Conservation (phyloP, 2,797 vertebrate genomes). For the Peromyscus eremicus region DNA sequence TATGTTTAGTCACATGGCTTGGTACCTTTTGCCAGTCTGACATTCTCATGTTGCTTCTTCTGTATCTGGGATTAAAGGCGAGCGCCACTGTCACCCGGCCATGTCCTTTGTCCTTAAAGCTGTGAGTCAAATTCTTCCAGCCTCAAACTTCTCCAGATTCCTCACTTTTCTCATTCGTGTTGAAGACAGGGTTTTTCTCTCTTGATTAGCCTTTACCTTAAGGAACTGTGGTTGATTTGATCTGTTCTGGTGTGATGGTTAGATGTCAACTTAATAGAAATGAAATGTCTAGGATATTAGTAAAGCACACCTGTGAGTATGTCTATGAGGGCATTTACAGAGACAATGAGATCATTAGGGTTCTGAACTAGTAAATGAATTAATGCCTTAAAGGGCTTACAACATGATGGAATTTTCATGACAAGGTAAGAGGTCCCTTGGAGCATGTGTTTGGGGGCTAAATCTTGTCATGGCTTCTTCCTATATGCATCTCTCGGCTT, state of each 20-base stretch:
- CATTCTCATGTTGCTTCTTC: too few species aligned
- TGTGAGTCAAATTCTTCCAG: background rate
- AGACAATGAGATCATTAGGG: background rate
- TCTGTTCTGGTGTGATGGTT: background rate
- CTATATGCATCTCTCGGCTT: background rate
- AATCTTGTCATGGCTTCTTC: background rate
- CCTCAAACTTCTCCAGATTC: background rate
- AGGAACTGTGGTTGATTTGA: background rate
- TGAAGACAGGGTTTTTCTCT: background rate
- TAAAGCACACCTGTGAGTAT: background rate
- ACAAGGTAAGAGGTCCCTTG: background rate
- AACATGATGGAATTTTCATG: background rate
- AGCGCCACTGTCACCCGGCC: too few species aligned
- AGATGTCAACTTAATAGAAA: background rate
- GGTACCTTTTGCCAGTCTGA: too few species aligned
- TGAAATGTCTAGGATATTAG: background rate
- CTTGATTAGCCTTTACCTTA: background rate
- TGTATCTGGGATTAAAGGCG: too few species aligned
- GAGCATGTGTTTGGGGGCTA: background rate
- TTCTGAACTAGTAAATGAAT: background rate
- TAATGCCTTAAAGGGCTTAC: background rate
- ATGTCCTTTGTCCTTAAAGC: background rate
- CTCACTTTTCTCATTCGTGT: background rate
- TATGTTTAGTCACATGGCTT: too few species aligned
- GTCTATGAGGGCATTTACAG: background rate